phyloP scores from a whole-genome alignment of 2,797 vertebrate species.

The Balearica regulorum region DNA sequence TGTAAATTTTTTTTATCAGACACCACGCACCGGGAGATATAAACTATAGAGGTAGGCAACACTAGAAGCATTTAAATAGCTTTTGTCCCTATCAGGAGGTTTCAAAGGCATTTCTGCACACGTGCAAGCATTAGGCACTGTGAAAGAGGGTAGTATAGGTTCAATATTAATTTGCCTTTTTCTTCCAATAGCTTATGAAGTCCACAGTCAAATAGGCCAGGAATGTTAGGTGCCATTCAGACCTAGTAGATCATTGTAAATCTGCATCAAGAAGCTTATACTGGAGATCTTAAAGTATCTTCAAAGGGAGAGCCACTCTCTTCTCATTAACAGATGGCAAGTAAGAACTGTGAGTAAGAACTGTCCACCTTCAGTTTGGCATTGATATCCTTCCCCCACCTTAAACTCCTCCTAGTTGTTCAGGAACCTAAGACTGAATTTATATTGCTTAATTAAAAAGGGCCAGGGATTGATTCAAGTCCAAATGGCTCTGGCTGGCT shows the following conservation, averaged over 20 bases:
- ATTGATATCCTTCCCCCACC: neutral
- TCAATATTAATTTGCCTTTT: neutral
- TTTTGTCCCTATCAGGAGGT: neutral
- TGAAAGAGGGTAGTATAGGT: neutral
- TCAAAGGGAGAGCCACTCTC: neutral
- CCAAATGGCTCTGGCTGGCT: conserved; percentile 1
- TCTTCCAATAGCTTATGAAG: neutral
- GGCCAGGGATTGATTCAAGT: neutral
- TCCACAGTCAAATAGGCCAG: neutral
- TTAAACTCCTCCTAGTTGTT: conserved; percentile 27
- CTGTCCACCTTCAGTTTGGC: conserved; percentile 35
- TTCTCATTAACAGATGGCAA: neutral
- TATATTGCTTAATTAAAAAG: conserved; percentile 33
- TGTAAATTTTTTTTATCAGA: neutral
- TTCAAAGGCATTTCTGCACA: neutral
- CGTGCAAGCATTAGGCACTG: neutral
- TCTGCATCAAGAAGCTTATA: neutral
- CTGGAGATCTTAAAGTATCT: neutral
- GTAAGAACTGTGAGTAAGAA: conserved; percentile 16
- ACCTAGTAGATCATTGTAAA: neutral
- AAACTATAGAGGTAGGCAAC: neutral
- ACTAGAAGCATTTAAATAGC: neutral
- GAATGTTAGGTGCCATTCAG: neutral
- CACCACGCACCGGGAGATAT: accelerated
- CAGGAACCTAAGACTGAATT: conserved; percentile 2